These are phyloP conservation scores for Chiroxiphia lanceolata DNA, from an alignment of 2,797 vertebrate genomes.

Conservation along the genomic window DNA sequence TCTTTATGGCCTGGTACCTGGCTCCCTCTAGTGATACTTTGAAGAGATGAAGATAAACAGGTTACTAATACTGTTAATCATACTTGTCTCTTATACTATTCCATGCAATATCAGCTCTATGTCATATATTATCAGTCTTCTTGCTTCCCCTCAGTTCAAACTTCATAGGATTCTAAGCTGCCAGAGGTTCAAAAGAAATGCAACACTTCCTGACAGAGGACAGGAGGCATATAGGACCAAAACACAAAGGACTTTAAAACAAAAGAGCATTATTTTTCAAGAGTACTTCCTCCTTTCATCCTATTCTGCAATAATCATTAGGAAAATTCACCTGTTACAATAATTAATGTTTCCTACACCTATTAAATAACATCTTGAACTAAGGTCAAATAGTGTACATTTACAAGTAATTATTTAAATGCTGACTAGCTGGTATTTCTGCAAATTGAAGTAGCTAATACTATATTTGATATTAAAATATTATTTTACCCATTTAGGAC, in stretches of 20 bases:
- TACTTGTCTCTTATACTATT: not conserved
- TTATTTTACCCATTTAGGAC: not conserved
- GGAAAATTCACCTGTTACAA: not conserved
- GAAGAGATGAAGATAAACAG: not conserved
- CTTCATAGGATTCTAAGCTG: not conserved
- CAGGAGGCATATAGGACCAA: not conserved
- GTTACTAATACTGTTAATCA: not conserved
- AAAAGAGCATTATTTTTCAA: not conserved
- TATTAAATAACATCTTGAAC: not conserved
- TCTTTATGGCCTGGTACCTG: not conserved
- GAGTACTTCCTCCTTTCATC: not conserved
- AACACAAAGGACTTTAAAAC: not conserved
- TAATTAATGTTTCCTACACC: not conserved
- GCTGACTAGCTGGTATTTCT: not conserved
- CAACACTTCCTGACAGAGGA: not conserved
- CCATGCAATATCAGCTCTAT: not conserved
- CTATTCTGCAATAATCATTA: not conserved
- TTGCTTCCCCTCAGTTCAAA: not conserved
- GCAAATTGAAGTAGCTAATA: not conserved
- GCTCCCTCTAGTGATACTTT: conserved; percentile 39
- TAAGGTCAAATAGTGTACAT: not conserved
- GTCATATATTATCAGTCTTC: not conserved
- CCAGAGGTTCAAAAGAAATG: not conserved
- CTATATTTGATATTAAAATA: not conserved
- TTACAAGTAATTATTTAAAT: not conserved